Conservation (phyloP, 2,113 vertebrate genomes). For the Syrrhaptes paradoxus region DNA sequence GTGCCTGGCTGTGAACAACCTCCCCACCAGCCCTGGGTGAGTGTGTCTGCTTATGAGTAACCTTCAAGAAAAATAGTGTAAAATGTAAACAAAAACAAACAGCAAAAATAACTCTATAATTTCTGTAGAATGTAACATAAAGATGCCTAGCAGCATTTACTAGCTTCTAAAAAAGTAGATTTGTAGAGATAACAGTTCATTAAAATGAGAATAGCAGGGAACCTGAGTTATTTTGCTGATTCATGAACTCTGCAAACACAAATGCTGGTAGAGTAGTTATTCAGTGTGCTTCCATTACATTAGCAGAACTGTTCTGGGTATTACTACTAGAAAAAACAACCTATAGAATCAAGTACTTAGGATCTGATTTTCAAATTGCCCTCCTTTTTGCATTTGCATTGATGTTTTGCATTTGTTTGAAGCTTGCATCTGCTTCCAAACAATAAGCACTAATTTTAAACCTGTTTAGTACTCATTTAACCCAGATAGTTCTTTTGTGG, state of each 20-base stretch:
- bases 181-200: constrained; percentile 5
- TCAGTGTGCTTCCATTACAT: constrained; percentile 6
- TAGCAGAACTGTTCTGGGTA: constrained; percentile 43
- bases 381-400: constrained; percentile 75
- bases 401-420: constrained; percentile 82
- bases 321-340: constrained; percentile 55
- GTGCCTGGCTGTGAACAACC: neutral
- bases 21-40: neutral
- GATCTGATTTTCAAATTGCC: constrained; percentile 69
- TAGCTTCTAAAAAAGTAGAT: neutral
- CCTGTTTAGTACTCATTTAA: constrained; percentile 81
- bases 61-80: neutral
- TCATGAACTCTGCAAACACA: constrained; percentile 25
- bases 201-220: constrained; percentile 20
- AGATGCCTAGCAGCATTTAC: neutral
- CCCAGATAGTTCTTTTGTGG: constrained; percentile 82
- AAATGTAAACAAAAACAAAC: neutral
- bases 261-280: constrained; percentile 27
- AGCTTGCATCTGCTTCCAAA: constrained; percentile 79
- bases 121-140: neutral
- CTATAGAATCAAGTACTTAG: constrained; percentile 65
- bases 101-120: neutral
- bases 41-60: neutral
- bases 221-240: constrained; percentile 33
- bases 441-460: constrained; percentile 83